Conservation (phyloP, 2,888 invertebrate species). For the Hoplodrina blanda region DNA sequence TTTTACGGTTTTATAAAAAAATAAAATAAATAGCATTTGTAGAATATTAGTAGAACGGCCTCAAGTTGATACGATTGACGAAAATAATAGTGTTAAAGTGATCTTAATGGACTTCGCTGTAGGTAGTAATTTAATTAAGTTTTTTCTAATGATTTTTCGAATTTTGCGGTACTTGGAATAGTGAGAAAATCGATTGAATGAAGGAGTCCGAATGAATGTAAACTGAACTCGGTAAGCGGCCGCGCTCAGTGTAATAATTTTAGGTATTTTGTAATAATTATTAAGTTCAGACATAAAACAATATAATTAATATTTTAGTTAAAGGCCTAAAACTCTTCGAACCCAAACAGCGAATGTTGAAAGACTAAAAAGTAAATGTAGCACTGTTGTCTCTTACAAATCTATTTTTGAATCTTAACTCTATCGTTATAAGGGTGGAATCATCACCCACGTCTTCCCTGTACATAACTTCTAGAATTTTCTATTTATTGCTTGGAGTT, state of each 20-base stretch:
- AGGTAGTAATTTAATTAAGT: not conserved
- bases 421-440: slow-evolving; percentile 63
- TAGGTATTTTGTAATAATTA: slow-evolving; percentile 1
- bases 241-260: slow-evolving; percentile 6
- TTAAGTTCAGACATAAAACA: slow-evolving; percentile 21
- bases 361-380: slow-evolving; percentile 71
- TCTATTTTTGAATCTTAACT: slow-evolving; percentile 74
- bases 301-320: slow-evolving; percentile 30
- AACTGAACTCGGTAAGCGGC: not conserved
- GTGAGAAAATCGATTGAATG: slow-evolving; percentile 6
- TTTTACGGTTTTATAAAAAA: slow-evolving; percentile 2
- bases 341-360: slow-evolving; percentile 76
- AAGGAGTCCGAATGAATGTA: slow-evolving; percentile 16
- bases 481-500: slow-evolving; percentile 37
- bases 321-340: slow-evolving; percentile 56
- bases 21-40: slow-evolving; percentile 3
- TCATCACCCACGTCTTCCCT: slow-evolving; percentile 48
- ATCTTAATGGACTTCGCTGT: not conserved
- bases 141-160: not conserved
- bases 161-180: slow-evolving; percentile 5
- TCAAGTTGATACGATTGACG: slow-evolving; percentile 11
- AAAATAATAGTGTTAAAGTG: not conserved
- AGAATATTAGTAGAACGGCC: slow-evolving; percentile 10
- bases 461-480: slow-evolving; percentile 45
- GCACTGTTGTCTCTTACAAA: slow-evolving; percentile 68